These are phyloP conservation scores for Crambe crambe DNA, from an alignment of 37 sponge, comb jelly and placozoan species.

Conservation along the genomic window DNA sequence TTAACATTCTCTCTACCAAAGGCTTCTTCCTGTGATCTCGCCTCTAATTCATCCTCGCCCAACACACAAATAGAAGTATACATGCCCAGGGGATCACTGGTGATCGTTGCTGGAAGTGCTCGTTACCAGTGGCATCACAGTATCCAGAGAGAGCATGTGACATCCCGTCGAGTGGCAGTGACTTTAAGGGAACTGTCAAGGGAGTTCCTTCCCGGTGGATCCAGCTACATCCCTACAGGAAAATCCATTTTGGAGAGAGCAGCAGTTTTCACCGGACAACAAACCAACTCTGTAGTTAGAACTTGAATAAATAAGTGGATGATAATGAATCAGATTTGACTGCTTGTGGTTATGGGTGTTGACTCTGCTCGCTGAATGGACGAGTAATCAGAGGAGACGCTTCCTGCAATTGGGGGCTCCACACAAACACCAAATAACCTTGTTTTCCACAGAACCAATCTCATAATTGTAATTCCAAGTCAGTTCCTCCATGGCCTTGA, in stretches of 20 bases:
- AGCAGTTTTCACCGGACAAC: slow-evolving; percentile 43
- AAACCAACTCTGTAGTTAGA: slow-evolving; percentile 24
- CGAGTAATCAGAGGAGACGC: slow-evolving; percentile 57
- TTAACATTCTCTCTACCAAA: slow-evolving; percentile 70
- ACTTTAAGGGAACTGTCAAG: slow-evolving; percentile 88
- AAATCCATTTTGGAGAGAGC: slow-evolving; percentile 52
- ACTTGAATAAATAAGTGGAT: too few relatives aligned
- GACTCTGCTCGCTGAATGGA: too few relatives aligned
- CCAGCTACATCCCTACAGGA: slow-evolving; percentile 54
- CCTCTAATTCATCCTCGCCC: neutral
- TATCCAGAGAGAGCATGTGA: slow-evolving; percentile 76
- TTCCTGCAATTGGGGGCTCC: slow-evolving; percentile 75
- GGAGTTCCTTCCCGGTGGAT: slow-evolving; percentile 60
- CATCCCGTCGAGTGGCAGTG: slow-evolving; percentile 69
- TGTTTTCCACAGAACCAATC: slow-evolving; percentile 83
- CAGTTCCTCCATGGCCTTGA: slow-evolving; percentile 81
- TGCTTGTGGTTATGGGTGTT: too few relatives aligned
- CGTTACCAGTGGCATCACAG: slow-evolving; percentile 89
- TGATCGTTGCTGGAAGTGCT: slow-evolving; percentile 77
- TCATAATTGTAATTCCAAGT: slow-evolving; percentile 95
- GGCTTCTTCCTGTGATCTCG: neutral
- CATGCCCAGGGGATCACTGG: slow-evolving; percentile 73
- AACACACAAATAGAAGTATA: slow-evolving; percentile 59
- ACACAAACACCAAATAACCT: slow-evolving; percentile 74
- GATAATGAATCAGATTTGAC: too few relatives aligned